Conservation (phyloP, 2,797 vertebrate species). For the Mus spretus region DNA sequence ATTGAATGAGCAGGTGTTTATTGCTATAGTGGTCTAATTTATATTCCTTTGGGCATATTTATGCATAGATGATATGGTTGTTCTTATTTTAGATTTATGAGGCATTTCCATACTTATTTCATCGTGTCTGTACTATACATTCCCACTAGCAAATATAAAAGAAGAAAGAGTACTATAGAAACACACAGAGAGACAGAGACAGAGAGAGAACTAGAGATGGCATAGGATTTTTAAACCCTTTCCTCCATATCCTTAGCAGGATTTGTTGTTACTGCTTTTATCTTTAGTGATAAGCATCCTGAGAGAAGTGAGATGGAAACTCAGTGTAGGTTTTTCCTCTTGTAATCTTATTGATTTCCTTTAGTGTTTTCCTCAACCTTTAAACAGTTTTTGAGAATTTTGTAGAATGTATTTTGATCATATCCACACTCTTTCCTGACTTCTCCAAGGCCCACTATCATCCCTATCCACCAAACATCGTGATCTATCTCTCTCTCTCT, state of each 20-base stretch:
- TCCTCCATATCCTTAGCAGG: not conserved
- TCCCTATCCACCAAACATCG: not conserved
- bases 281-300: not conserved
- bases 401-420: not conserved
- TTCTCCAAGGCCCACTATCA: not conserved
- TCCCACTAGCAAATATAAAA: not conserved
- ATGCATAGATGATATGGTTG: not conserved
- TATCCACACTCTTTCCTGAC: not conserved
- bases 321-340: not conserved
- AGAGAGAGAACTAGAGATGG: no score
- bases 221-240: no score
- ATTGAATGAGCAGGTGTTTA: not conserved
- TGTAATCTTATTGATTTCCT: not conserved
- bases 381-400: not conserved
- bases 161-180: no score
- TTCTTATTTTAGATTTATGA: not conserved
- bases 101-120: not conserved
- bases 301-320: not conserved
- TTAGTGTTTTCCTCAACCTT: not conserved
- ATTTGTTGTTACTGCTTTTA: not conserved
- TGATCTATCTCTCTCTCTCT: not conserved
- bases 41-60: not conserved
- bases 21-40: not conserved
- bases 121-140: not conserved
- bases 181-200: no score